Base-by-base conservation (phyloP, 1,140 invertebrate species). In the Ceratitis capitata region DNA sequence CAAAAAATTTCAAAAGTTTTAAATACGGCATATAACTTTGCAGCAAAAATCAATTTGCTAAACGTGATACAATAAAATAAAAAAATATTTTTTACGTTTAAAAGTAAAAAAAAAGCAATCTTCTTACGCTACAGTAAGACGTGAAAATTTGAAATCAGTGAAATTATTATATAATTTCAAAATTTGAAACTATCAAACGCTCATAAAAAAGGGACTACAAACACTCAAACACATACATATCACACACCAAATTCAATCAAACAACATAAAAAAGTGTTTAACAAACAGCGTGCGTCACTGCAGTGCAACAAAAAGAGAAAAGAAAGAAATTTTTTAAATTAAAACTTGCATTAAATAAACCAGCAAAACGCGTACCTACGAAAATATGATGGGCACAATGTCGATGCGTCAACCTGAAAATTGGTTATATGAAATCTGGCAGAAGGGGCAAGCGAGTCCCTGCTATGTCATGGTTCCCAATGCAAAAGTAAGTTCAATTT, bases 391-490 rank as follows among this genome's bases (percentile, higher is more conserved):
- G 90, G 88, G 90, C 87, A 91, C 90, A 84, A 91, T 91, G 89
- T 87, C 90, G 39, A 87, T 91, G 49, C 89, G 89, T 84, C 91
- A 92, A 87, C 91, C 91, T 51, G 93, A 94, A 92, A 93, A 92
- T 87, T 94, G 93, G 91, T 92, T 94, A 83, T 94, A 95, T 89
- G 94, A 94, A 90, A 93, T 94, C 87, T 93, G 93, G 91, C 93
- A 94, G 88, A 94, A 93, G 89, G 94, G 94, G 87, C 92, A 93
- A 86, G 92, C 93, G 86, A 93, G 94, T 85, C 93, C 94, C 89
- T 94, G 93, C 93, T 94, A 94, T 89, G 93, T 95, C 87, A 94
- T 94, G 92, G 94, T 94, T 89, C 93, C 94, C 88, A 93, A 94
- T 93, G 92, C 93, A 92, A 93, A 93, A 93, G 93, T 94, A 93